Base-by-base conservation (phyloP, 1,140 invertebrate genomes). In the Aphaenogaster floridana region DNA sequence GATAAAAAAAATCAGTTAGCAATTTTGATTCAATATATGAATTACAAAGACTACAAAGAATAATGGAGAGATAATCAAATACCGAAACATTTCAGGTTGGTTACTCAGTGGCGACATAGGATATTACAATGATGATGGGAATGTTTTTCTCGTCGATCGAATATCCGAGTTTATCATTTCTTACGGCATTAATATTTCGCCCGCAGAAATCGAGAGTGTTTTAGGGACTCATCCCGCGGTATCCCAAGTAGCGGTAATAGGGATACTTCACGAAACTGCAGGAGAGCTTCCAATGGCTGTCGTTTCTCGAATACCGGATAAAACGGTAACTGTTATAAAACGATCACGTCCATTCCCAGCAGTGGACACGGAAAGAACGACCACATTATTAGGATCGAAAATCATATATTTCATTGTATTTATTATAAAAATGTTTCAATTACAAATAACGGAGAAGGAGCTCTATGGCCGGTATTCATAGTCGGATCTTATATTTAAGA, bases 161-260 rank as follows among this genome's bases (percentile, higher is more conserved):
- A 80, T 96, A 11, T 96, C 96, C 79, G 96, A 96, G 84, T 90
- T 97, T 13, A 96, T 96, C 86, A 96, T 96, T 11, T 88, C 57
- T 54, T 9, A 59, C 28, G 57, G 74, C 13, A 50, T 63, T 21
- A 39, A 86, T 48, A 28, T 91, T n/a, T 89, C 71, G 28, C 52
- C 87, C 0, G 9, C 45, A 4, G 57, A 78, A 85, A 95, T 98
- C 17, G 97, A 98, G 93, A 95, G 94, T 59, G 92, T 98, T 28
- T 95, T 98, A 11, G 90, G 96, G 2, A 93, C 94, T 34, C 97
- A 97, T 93, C 96, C 97, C 1, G 96, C 93, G 0, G 96, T 98
- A 8, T 90, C 93, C 59, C 97, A 97, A 86, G 96, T 95, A 13
- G 97, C 96, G 0, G 97, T 98, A 0, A 95, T 97, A 59, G 97